Percentiles rank a stretch among this genome's conserved stretches.
Evolutionary conservation across 2,888 invertebrate genomes (phyloP).

Genomic region (Campoplex nolae): DNA sequence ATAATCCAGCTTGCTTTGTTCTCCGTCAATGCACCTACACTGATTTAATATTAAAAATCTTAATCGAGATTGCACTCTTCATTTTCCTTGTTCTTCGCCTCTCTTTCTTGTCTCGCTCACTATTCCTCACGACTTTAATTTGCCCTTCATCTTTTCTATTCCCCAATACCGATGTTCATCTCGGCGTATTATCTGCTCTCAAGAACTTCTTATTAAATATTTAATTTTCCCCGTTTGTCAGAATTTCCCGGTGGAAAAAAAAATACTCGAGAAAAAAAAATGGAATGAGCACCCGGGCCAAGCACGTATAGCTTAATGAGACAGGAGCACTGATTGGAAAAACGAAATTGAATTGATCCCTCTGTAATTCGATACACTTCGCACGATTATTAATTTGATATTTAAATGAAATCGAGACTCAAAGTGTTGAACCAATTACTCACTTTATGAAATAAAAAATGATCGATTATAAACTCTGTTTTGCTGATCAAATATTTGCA

Average conservation of each 20-base stretch:
- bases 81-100: slow-evolving; percentile 12
- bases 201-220: slow-evolving; percentile 58
- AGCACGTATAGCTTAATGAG: slow-evolving; percentile 61
- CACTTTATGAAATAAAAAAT: not conserved
- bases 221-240: slow-evolving; percentile 62
- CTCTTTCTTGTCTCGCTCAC: not conserved
- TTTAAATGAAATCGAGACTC: slow-evolving; percentile 3
- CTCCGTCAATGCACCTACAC: slow-evolving; percentile 7
- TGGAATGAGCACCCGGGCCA: slow-evolving; percentile 51
- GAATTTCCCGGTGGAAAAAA: slow-evolving; percentile 15
- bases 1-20: slow-evolving; percentile 45
- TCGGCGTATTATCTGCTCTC: not conserved
- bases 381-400: slow-evolving; percentile 20
- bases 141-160: slow-evolving; percentile 5
- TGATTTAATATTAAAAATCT: slow-evolving; percentile 55
- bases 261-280: slow-evolving; percentile 43
- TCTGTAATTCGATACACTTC: slow-evolving; percentile 22
- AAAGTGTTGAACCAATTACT: slow-evolving; percentile 14
- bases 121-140: slow-evolving; percentile 13
- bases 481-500: not conserved
- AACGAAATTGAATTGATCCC: slow-evolving; percentile 36
- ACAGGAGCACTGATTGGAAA: slow-evolving; percentile 58
- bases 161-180: slow-evolving; percentile 40
- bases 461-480: not conserved
- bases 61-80: slow-evolving; percentile 46